Conservation (phyloP, 1,140 invertebrate genomes). For the Caenorhabditis tropicalis region DNA sequence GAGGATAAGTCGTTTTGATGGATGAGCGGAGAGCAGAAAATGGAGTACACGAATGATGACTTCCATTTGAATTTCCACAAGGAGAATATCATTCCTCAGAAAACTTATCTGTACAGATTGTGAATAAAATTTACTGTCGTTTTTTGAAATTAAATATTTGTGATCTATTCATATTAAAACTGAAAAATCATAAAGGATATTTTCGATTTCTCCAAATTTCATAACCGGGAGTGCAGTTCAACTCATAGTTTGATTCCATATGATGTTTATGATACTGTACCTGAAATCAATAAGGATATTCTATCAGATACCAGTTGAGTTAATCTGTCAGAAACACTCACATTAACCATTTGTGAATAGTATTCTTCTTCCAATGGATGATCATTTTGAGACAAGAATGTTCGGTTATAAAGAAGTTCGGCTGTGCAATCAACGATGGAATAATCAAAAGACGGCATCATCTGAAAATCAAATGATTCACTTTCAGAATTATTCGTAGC, state of each 20-base stretch:
- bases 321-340: background rate
- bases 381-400: slow-evolving; percentile 8
- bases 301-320: background rate
- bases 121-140: too few species aligned
- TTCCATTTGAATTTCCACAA: background rate
- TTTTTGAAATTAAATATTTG: too few species aligned
- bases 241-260: background rate
- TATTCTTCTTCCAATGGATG: slow-evolving; percentile 23
- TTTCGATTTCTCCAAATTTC: slow-evolving; percentile 15
- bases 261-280: slow-evolving; percentile 11
- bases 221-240: slow-evolving; percentile 22
- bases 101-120: background rate
- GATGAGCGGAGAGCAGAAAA: background rate
- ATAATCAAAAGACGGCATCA: slow-evolving; percentile 6
- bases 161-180: too few species aligned
- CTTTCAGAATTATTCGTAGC: background rate
- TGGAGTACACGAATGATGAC: background rate
- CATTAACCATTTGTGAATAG: slow-evolving; percentile 8
- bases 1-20: slow-evolving; percentile 7
- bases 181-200: slow-evolving; percentile 7
- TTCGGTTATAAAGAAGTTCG: background rate
- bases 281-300: background rate
- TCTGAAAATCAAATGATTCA: background rate
- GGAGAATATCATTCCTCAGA: background rate
- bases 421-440: background rate